Base-by-base conservation (phyloP, 1,140 invertebrate species). In the Aphelinus atriplicis region DNA sequence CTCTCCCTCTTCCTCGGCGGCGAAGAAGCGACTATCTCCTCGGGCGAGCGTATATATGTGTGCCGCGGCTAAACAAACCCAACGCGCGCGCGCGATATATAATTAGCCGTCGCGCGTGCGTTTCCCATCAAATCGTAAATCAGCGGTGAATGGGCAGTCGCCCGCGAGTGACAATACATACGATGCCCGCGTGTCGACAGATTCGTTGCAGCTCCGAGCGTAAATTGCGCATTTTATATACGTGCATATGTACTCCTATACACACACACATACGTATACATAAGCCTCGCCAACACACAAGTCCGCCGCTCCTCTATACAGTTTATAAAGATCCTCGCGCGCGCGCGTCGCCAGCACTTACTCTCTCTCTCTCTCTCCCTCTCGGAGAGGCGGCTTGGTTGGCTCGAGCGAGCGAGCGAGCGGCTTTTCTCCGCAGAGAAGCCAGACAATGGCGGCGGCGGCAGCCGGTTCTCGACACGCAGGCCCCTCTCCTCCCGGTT, bases 391-490 rank as follows among this genome's bases (percentile, higher is more conserved):
- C 26, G 26, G 26, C 26, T 26, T 26, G 26, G 26, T 26, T 62
- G 47, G 1, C 42, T 68, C 50, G 71, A 56, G 47, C 67, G 56
- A 26, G 26, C 26, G 26, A 26, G 26, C 26, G 26, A 26, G 10
- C 48, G 61, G 73, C 64, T 69, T 43, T 47, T 67, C 60, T 72
- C 58, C 3, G 56, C 56, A 26, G 2, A 10, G 62, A 53, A 46
- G 68, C 80, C 81, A 83, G 83, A 86, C 84, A 85, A 85, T 85
- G 83, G 83, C 82, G 81, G 81, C 84, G 80, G 81, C 79, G 83
- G 83, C 84, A 84, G 84, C 84, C 85, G 84, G 85, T 86, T 85
- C 85, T 85, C 84, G 84, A 85, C 84, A 83, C 83, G 82, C 67
- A 61, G 76, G 70, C 78, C 77, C 73, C 51, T 9, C 51, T 53